Percentiles rank a stretch among this genome's conserved stretches.
These are phyloP conservation scores for Fringilla coelebs DNA, from an alignment of 2,797 vertebrate genomes.

Conservation along the genomic window DNA sequence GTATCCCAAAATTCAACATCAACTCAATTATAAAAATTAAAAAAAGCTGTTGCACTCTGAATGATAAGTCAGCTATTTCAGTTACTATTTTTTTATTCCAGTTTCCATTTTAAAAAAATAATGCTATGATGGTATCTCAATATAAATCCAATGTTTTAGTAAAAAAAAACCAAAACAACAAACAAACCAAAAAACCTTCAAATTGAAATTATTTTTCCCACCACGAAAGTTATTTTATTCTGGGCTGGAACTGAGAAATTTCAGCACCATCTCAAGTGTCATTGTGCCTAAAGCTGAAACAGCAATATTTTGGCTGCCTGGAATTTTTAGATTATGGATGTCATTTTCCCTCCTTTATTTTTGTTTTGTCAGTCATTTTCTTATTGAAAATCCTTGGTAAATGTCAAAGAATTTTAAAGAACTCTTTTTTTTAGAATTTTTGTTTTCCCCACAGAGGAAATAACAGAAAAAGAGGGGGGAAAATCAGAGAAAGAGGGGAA, in stretches of 20 bases:
- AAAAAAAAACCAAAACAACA: not conserved
- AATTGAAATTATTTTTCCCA: not conserved
- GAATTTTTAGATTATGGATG: not conserved
- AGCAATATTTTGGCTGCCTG: not conserved
- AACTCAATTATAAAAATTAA: not conserved
- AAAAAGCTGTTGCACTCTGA: not conserved
- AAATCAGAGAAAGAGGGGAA: not conserved
- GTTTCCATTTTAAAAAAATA: not conserved
- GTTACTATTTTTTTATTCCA: not conserved
- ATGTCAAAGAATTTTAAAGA: not conserved
- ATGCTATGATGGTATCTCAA: not conserved
- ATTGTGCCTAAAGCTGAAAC: not conserved
- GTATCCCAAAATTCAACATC: not conserved
- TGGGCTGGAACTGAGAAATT: not conserved
- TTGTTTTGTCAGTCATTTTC: not conserved
- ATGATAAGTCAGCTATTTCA: not conserved
- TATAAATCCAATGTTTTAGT: not conserved
- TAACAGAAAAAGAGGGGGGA: rapidly evolving
- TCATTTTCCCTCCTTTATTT: not conserved
- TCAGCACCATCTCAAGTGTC: not conserved
- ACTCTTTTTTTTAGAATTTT: not conserved
- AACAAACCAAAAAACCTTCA: not conserved
- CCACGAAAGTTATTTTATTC: not conserved
- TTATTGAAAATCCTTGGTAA: not conserved
- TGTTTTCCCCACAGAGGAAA: not conserved